Evolutionary conservation across 1,140 invertebrate species (phyloP), one percentile per base, ranked within the genome.

Genomic region (Arctopsyche grandis): DNA sequence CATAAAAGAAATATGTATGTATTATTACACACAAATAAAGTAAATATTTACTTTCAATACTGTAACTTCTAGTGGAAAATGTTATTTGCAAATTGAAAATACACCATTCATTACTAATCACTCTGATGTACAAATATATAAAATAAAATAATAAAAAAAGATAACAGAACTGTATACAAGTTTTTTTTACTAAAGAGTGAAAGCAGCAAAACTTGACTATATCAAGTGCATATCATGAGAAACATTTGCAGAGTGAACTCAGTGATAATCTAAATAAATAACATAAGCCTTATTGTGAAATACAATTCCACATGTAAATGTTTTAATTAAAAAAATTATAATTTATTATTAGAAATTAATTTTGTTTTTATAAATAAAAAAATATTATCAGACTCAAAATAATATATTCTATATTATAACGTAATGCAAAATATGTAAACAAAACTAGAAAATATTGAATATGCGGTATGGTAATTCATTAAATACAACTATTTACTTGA

Each of bases 231-330:
- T 73, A 76, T 80, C 76, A 73, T 66, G 79, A 82, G 81, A 80
- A 82, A 82, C 79, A 80, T 82, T 80, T 82, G 81, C 81, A 80
- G 75, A 63, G 76, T 80, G 79, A 82, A 82, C 58, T 79, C 21
- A 69, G 76, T 82, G 78, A 82, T 81, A 70, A 76, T 60, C 60
- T 70, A 75, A 82, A 78, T 75, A 78, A 73, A 71, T 69, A 43
- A 19, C 9, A 60, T 10, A 66, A 74, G 70, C 77, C 69, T 79
- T 81, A 71, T 73, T 81, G 74, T 48, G 71, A 81, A 69, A 79
- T 29, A 38, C 14, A 7, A 38, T 38, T 38, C 1, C n/a, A n/a
- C n/a, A n/a, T n/a, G n/a, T n/a, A n/a, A n/a, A n/a, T n/a, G n/a
- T n/a, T n/a, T n/a, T n/a, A n/a, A n/a, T n/a, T n/a, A n/a, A n/a